Conservation (phyloP, 2,888 invertebrate genomes). For the Epinotia nisella region DNA sequence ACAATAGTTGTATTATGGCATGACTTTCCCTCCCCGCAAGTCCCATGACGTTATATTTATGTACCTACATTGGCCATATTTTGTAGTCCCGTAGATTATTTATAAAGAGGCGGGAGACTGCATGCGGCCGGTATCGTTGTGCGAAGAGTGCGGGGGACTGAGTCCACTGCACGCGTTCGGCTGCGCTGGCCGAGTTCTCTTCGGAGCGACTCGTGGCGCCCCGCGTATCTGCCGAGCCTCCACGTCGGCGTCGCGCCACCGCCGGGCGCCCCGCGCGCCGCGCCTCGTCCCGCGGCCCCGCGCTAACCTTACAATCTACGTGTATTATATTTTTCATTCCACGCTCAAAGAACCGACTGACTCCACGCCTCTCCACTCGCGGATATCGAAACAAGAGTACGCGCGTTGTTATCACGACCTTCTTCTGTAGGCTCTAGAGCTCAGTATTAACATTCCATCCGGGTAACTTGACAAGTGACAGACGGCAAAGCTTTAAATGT, state of each 20-base stretch:
- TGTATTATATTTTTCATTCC: slow-evolving; percentile 40
- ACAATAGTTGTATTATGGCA: not conserved
- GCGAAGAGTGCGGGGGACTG: slow-evolving; percentile 1
- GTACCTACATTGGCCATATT: not conserved
- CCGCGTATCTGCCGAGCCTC: slow-evolving; percentile 81
- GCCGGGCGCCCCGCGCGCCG: slow-evolving; percentile 51
- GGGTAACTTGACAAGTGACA: not conserved
- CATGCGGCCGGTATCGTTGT: slow-evolving; percentile 11
- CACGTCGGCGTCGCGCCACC: slow-evolving; percentile 83
- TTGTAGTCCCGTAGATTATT: slow-evolving; percentile 4
- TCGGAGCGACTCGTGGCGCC: slow-evolving; percentile 70
- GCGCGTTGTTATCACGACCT: slow-evolving; percentile 6
- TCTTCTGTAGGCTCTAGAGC: not conserved
- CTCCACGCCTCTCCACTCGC: slow-evolving; percentile 48
- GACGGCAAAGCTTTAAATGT: not conserved
- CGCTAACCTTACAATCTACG: slow-evolving; percentile 44
- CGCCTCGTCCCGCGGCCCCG: slow-evolving; percentile 59
- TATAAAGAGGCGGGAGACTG: not conserved
- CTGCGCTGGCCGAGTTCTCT: slow-evolving; percentile 51
- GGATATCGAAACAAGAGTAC: slow-evolving; percentile 21
- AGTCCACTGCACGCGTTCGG: slow-evolving; percentile 24
- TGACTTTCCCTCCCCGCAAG: not conserved
- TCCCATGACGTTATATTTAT: not conserved
- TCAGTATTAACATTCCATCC: not conserved
- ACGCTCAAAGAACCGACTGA: slow-evolving; percentile 28